Evolutionary conservation across 2,888 invertebrate genomes (phyloP), one percentile per base, ranked within the genome.

Genomic region (Diogma glabrata): DNA sequence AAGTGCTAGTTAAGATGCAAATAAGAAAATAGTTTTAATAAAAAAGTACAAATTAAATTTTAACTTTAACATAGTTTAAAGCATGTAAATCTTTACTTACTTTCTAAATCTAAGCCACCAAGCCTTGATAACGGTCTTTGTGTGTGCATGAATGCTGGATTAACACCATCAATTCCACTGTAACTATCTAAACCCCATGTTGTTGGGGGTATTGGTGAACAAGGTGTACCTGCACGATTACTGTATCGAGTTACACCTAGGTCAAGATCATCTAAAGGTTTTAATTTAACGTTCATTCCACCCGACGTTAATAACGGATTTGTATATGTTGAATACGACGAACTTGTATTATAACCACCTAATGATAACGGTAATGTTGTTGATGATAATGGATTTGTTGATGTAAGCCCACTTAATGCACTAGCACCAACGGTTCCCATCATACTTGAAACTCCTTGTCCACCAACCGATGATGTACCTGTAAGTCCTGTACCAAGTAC

Each of bases 181-280:
- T 74, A 78, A 62, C 75, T 77, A 67, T 78, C 78, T 65, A 78
- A 70, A 61, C 77, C 78, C 77, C 78, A 74, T 54, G 67, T 74
- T 72, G 75, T 75, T 54, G 73, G 68, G 61, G 77, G 78, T 63
- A 79, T 77, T 19, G 79, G 79, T 45, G 79, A 79, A 55, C 78
- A 78, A n/a, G 79, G 79, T 38, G 79, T 79, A 38, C 77, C 76
- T 50, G 72, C 74, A 60, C 79, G 72, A 58, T 77, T 74, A 48
- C 73, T 75, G 63, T 74, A 79, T 63, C 79, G 74, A 60, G 75
- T 72, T 60, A 78, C 62, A 56, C 81, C 80, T 56, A 83, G 72
- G 60, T 84, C 84, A 55, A 82, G 79, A 64, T 84, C 84, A 59
- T 84, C 84, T 65, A 83, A 71, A 55, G 82, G 79, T 67, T 84